These are phyloP conservation scores for Araneus ventricosus DNA, from an alignment of 1,140 invertebrate genomes.

Conservation along the genomic window DNA sequence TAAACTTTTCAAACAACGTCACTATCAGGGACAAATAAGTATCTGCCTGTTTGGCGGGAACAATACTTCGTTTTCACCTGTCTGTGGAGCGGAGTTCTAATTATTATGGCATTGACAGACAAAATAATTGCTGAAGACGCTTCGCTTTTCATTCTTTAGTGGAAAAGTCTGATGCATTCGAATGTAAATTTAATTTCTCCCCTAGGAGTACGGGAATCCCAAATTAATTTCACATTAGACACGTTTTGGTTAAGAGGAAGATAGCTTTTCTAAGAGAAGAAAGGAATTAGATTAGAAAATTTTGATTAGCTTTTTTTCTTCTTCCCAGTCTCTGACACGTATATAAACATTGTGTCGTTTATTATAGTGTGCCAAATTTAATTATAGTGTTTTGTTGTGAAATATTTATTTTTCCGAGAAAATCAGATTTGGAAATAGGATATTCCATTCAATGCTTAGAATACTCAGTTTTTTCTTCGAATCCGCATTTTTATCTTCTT, in stretches of 20 bases:
- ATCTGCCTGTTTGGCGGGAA: background rate
- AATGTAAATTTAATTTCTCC: constrained; percentile 65
- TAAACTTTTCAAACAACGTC: constrained; percentile 20
- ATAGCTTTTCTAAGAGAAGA: background rate
- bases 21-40: constrained; percentile 13
- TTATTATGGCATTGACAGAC: constrained; percentile 66
- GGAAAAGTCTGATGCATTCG: constrained; percentile 6
- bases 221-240: constrained; percentile 66
- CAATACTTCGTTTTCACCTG: constrained; percentile 55
- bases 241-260: background rate
- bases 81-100: background rate
- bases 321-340: background rate
- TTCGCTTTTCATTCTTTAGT: background rate
- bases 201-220: background rate
- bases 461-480: no score
- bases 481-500: no score
- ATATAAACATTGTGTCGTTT: background rate
- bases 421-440: no score
- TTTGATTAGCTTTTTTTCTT: constrained; percentile 32
- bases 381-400: background rate
- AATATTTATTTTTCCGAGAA: background rate
- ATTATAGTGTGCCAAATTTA: background rate
- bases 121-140: constrained; percentile 61
- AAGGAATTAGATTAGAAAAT: background rate
- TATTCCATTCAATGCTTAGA: no score